These are phyloP conservation scores for Trichopoda pennipes DNA, from an alignment of 2,888 invertebrate genomes.

Conservation along the genomic window DNA sequence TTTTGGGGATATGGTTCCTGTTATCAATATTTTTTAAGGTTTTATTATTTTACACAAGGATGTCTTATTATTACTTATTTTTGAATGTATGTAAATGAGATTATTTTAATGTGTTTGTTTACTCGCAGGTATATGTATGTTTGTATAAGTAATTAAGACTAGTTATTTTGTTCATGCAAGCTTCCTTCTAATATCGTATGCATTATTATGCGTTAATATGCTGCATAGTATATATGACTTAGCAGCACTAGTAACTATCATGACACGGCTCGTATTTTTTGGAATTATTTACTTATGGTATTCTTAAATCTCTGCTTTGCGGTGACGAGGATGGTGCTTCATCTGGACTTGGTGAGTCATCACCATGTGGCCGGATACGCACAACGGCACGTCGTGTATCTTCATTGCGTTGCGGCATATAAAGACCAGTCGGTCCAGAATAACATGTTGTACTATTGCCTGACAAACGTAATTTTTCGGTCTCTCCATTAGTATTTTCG, in stretches of 20 bases:
- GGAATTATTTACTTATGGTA: conserved; percentile 80
- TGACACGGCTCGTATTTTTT: conserved; percentile 42
- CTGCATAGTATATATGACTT: not conserved
- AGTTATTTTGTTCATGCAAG: conserved; percentile 35
- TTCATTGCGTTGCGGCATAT: conserved; percentile 82
- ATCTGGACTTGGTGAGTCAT: conserved; percentile 87
- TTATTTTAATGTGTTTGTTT: not conserved
- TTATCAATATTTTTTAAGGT: conserved; percentile 27
- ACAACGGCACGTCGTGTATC: conserved; percentile 84
- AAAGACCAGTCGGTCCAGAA: conserved; percentile 80
- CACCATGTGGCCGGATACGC: conserved; percentile 84
- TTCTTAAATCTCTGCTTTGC: conserved; percentile 83
- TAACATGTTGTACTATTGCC: conserved; percentile 79
- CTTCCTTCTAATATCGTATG: conserved; percentile 39
- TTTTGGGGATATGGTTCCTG: conserved; percentile 27
- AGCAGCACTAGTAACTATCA: conserved; percentile 10
- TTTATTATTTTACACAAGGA: conserved; percentile 19
- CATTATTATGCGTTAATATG: conserved; percentile 11
- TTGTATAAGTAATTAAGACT: conserved; percentile 16
- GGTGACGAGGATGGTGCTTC: conserved; percentile 85
- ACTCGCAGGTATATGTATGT: conserved; percentile 14
- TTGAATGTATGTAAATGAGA: not conserved
- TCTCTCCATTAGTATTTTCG: conserved; percentile 83
- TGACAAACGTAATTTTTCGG: conserved; percentile 86
- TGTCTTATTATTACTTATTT: conserved; percentile 13